Percentiles rank a stretch among this genome's conserved stretches.
Evolutionary conservation across 2,797 vertebrate species (phyloP).

Genomic region (Lutjanus campechanus): DNA sequence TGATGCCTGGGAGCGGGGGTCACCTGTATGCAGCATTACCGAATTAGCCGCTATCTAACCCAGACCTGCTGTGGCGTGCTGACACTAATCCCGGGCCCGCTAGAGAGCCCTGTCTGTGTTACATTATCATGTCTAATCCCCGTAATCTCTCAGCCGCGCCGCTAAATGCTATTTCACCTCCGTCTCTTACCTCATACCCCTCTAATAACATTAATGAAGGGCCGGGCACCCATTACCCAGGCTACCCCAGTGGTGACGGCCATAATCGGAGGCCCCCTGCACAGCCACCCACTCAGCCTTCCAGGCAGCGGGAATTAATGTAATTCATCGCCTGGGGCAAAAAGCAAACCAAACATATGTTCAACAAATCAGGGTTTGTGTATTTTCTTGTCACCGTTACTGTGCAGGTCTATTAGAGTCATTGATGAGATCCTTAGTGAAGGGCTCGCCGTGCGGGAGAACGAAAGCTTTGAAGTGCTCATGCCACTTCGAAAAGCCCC

Average conservation of each 20-base stretch:
- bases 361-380: conserved; percentile 88
- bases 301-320: conserved; percentile 83
- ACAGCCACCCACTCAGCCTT: conserved; percentile 81
- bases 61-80: conserved; percentile 85
- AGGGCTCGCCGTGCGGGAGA: conserved; percentile 67
- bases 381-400: conserved; percentile 86
- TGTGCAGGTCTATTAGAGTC: conserved; percentile 81
- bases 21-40: conserved; percentile 86
- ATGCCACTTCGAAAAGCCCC: conserved; percentile 70
- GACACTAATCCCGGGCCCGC: conserved; percentile 83
- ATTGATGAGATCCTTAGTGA: conserved; percentile 81
- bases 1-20: conserved; percentile 81
- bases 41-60: conserved; percentile 89
- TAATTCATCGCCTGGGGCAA: conserved; percentile 87
- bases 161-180: conserved; percentile 88
- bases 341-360: conserved; percentile 89
- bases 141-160: conserved; percentile 80
- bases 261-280: conserved; percentile 72
- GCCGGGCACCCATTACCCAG: conserved; percentile 69
- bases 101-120: conserved; percentile 84
- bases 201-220: conserved; percentile 88
- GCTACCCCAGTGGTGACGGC: conserved; percentile 71
- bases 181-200: conserved; percentile 84
- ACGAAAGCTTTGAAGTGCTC: conserved; percentile 80
- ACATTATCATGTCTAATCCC: conserved; percentile 86